Base-by-base conservation (phyloP, 2,113 vertebrate species). In the Pagrus major region DNA sequence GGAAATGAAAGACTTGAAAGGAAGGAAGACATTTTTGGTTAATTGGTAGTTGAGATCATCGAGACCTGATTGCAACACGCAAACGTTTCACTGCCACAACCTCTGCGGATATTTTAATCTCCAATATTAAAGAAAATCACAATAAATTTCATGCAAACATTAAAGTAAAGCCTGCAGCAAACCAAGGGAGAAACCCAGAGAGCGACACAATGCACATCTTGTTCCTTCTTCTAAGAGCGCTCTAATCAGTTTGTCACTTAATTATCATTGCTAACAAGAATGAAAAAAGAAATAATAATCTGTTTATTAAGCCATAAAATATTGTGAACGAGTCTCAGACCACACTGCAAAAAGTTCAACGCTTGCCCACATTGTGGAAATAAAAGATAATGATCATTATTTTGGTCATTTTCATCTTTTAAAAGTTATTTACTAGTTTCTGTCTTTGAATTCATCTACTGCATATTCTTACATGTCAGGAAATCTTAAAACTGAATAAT, bases 21-120 rank as follows among this genome's bases (percentile, higher is more conserved):
- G 39, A 55, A 31, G 64, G 0, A 76, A 37, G 37, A 64, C 0
- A 14, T 1, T 11, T 65, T 39, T 46, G 33, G 0, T 0, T 35
- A n/a, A 49, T 3, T 51, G 44, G 21, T 27, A 46, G 51, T 41
- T 74, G 11, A 78, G 75, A 58, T 74, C 67, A 76, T 67, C 54
- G 25, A 39, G n/a, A 52, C 7, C 33, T 51, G 42, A 49, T 6
- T 63, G 46, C 46, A 52, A 15, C 44, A n/a, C 2, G 7, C 27
- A 39, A 76, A 29, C 1, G 7, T 27, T 54, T 27, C 49, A 35
- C 44, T 27, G 27, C 29, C 31, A 55, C 68, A 67, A 27, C 0
- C 8, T 14, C 56, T 33, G 29, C 18, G 21, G 14, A 42, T 11
- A 14, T 20, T 55, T 27, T 9, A 14, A 15, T 21, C 23, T 55